These are phyloP conservation scores for Aphaenogaster floridana DNA, from an alignment of 1,140 invertebrate species.

Conservation along the genomic window DNA sequence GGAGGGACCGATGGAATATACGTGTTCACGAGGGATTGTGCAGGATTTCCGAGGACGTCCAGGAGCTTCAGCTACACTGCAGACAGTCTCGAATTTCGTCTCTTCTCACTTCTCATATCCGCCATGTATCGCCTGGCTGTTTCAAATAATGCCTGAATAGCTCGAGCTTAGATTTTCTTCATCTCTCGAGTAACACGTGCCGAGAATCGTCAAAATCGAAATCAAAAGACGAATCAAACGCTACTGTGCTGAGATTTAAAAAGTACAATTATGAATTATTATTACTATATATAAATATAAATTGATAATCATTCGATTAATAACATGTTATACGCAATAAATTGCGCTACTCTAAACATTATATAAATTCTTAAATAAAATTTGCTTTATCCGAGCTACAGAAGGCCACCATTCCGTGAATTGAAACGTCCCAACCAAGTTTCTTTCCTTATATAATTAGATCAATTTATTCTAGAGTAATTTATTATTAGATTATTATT, in stretches of 20 bases:
- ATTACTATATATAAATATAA: neutral
- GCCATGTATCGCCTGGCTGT: constrained; percentile 45
- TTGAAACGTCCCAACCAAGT: neutral
- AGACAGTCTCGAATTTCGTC: constrained; percentile 55
- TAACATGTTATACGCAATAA: neutral
- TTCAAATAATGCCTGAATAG: constrained; percentile 48
- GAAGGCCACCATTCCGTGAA: neutral
- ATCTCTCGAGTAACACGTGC: constrained; percentile 28
- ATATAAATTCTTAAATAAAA: neutral
- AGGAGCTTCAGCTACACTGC: constrained; percentile 31
- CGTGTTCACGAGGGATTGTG: constrained; percentile 59
- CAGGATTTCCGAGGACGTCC: constrained; percentile 59
- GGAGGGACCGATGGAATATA: constrained; percentile 61
- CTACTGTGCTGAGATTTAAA: neutral
- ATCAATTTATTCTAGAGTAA: constrained; percentile 7
- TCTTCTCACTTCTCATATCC: constrained; percentile 56
- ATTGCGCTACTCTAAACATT: neutral
- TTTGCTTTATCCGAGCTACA: neutral
- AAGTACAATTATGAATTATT: neutral
- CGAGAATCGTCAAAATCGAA: constrained; percentile 6
- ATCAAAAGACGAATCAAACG: constrained; percentile 2
- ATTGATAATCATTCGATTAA: neutral
- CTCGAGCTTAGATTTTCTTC: constrained; percentile 39
- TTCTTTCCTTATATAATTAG: constrained; percentile 1
- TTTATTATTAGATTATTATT: constrained; percentile 27